Conservation (phyloP, 2,113 vertebrate genomes). For the Lagenorhynchus albirostris region DNA sequence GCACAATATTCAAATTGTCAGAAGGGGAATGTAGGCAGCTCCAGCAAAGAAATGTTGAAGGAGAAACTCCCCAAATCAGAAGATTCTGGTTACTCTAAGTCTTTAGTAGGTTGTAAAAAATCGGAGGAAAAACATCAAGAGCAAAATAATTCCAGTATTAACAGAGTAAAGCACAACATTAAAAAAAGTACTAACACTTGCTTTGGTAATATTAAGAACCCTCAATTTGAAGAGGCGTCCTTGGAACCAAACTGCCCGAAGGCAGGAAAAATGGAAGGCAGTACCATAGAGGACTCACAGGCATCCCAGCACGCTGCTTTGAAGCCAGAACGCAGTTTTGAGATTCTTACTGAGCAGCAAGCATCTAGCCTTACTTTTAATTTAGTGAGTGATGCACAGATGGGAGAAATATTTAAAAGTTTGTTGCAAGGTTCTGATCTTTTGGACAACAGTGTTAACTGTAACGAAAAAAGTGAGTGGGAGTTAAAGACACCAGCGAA, state of each 20-base stretch:
- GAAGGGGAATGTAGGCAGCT: constrained; percentile 64
- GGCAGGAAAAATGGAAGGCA: constrained; percentile 53
- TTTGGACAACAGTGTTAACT: constrained; percentile 83
- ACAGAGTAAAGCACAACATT: constrained; percentile 55
- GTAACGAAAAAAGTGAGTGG: constrained; percentile 85
- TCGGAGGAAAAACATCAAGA: constrained; percentile 62
- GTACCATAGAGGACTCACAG: constrained; percentile 68
- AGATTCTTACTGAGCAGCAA: constrained; percentile 95
- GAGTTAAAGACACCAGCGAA: constrained; percentile 90
- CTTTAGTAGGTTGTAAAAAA: constrained; percentile 56
- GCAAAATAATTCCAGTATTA: constrained; percentile 63
- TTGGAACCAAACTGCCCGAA: constrained; percentile 62
- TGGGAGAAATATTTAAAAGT: constrained; percentile 98
- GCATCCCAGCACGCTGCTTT: constrained; percentile 76
- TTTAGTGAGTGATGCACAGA: constrained; percentile 95
- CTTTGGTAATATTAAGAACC: constrained; percentile 74
- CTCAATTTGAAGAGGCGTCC: constrained; percentile 61
- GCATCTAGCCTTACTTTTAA: constrained; percentile 95
- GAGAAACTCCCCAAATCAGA: constrained; percentile 74
- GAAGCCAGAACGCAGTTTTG: constrained; percentile 87
- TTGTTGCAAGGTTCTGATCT: constrained; percentile 95
- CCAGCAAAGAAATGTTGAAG: constrained; percentile 69
- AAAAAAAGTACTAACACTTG: constrained; percentile 72
- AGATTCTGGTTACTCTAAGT: constrained; percentile 61
- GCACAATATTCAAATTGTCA: constrained; percentile 59